Evolutionary conservation across 2,113 vertebrate genomes (phyloP).

Genomic region (Cyanoliseus patagonus): DNA sequence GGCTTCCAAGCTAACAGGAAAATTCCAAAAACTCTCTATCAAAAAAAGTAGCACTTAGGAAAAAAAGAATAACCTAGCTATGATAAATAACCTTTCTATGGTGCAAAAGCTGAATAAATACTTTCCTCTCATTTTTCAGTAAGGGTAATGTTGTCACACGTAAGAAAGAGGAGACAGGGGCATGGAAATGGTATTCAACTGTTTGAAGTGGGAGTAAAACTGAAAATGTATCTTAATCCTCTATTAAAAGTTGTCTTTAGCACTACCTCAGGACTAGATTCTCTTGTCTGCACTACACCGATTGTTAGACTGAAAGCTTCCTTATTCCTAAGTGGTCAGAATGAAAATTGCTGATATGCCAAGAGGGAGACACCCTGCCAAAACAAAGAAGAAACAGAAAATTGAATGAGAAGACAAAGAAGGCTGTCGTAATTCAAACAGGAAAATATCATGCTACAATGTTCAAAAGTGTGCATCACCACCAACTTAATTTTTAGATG

Average conservation of each 20-base stretch:
- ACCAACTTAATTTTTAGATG: background rate
- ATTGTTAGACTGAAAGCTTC: background rate
- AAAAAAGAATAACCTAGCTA: background rate
- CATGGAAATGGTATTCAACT: background rate
- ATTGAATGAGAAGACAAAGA: background rate
- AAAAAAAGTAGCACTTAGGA: background rate
- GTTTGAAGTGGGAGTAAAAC: background rate
- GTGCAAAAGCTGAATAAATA: background rate
- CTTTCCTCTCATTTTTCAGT: background rate
- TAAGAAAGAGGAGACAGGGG: background rate
- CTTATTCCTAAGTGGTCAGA: background rate
- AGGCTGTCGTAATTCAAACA: background rate
- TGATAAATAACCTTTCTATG: background rate
- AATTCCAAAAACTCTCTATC: background rate
- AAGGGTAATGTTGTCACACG: background rate
- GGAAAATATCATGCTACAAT: background rate
- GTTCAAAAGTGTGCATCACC: background rate
- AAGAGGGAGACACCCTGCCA: background rate
- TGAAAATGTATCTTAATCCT: background rate
- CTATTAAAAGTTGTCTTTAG: background rate
- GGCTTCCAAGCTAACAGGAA: background rate
- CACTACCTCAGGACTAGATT: accelerated
- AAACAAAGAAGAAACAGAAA: background rate
- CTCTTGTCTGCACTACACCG: accelerated
- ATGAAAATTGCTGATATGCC: background rate